Percentiles rank a stretch among this genome's conserved stretches.
phyloP scores from a whole-genome alignment of 2,797 vertebrate genomes.

The Alauda arvensis region DNA sequence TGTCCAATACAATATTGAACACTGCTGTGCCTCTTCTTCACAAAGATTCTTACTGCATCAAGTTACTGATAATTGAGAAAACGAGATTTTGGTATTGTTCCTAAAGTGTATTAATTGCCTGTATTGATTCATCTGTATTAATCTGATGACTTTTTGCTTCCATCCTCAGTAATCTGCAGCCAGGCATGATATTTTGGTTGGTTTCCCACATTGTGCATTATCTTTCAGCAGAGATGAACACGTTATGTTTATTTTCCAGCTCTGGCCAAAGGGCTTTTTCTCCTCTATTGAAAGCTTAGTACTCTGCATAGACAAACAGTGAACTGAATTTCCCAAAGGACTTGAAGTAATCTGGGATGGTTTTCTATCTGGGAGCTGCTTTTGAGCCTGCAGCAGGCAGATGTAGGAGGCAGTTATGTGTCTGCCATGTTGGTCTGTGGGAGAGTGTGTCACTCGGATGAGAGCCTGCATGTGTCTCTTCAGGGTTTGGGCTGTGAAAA shows the following conservation, averaged over 20 bases:
- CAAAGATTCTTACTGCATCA: not conserved
- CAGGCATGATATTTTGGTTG: not conserved
- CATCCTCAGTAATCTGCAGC: not conserved
- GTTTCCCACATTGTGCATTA: not conserved
- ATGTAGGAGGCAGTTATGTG: slow-evolving; percentile 6
- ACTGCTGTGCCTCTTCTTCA: not conserved
- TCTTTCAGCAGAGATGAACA: not conserved
- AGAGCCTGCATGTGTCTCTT: not conserved
- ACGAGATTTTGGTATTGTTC: not conserved
- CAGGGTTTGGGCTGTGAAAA: not conserved
- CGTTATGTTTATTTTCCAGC: not conserved
- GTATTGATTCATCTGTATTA: not conserved
- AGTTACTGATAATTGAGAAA: not conserved
- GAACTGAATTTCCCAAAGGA: not conserved
- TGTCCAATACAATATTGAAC: not conserved
- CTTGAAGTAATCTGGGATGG: not conserved
- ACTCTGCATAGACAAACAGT: not conserved
- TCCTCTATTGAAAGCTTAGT: not conserved
- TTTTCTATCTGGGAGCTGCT: not conserved
- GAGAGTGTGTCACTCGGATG: not conserved
- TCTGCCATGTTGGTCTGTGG: slow-evolving; percentile 4
- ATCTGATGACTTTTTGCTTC: not conserved
- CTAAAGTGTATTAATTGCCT: not conserved
- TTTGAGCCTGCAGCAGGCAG: not conserved
- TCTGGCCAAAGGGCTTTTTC: not conserved